phyloP scores from a whole-genome alignment of 2,888 invertebrate genomes.

The Cylloceria caligata region DNA sequence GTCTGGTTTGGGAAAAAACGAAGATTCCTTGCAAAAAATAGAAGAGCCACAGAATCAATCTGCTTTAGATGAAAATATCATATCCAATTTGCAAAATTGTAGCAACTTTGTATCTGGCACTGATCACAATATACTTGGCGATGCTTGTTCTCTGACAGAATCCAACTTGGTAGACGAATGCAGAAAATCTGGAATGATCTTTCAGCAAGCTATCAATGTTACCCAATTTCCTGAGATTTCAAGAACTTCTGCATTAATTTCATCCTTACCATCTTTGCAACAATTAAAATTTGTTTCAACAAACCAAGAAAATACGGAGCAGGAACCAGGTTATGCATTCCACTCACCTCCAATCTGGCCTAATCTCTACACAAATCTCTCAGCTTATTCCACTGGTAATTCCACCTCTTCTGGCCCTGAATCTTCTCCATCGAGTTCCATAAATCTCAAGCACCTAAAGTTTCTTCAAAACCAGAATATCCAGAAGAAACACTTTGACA shows the following conservation, averaged over 20 bases:
- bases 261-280: neutral
- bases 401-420: neutral
- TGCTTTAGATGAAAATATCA: neutral
- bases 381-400: neutral
- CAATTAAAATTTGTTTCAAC: neutral
- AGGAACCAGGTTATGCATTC: neutral
- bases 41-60: neutral
- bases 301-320: neutral
- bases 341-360: neutral
- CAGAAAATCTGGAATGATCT: neutral
- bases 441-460: constrained; percentile 66
- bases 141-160: constrained; percentile 72
- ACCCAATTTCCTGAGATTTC: constrained; percentile 3
- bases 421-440: constrained; percentile 53
- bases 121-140: constrained; percentile 67
- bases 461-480: constrained; percentile 66
- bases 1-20: neutral
- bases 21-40: neutral
- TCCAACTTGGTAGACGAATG: constrained; percentile 23
- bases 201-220: neutral
- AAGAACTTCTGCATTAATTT: neutral
- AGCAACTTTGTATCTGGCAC: constrained; percentile 52
- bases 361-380: neutral
- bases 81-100: constrained; percentile 22
- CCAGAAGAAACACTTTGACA: constrained; percentile 61